Base-by-base conservation (phyloP, 2,113 vertebrate species). In the Vulpes ferrilata region DNA sequence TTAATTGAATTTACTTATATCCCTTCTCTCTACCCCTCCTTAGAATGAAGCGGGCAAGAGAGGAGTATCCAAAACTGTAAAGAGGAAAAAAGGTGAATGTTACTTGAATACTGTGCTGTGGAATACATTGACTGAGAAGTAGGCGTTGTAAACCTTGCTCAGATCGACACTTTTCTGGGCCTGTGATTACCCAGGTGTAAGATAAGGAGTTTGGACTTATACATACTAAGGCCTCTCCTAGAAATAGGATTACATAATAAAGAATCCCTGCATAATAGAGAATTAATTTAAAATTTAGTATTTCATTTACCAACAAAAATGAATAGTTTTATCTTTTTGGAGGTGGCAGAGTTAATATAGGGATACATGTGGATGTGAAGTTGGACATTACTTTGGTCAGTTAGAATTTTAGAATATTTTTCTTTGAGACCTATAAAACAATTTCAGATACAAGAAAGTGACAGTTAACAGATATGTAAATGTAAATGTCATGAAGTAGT, bases 341-440 rank as follows among this genome's bases (percentile, higher is more conserved):
- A 11, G 27, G 2, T 3, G 0, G 15, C 8, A 7, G 65, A 22
- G 5, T 79, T 93, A 93, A 81, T 90, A 17, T 38, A 81, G 16
- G 62, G 17, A 92, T 84, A 17, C 53, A 74, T 96, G 10, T 96
- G 17, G 73, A 83, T 94, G 20, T 88, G 17, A 90, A 65, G 27
- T 53, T 91, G 51, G n/a, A 2, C 48, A 78, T 93, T 93, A 84
- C 22, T 92, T 97, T 97, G 23, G 20, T 94, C 19, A 67, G 32
- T 11, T 87, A 88, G 80, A 94, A 67, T 86, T 84, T 94, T 94
- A n/a, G 48, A 67, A 60, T 92, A 51, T 69, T 93, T 96, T 83
- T 62, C 76, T 88, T 65, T 79, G 80, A 88, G 64, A 74, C 16
- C 22, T 62, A 43, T 43, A 43, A 43, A 43, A 76, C 3, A 43